Evolutionary conservation across 2,113 vertebrate species (phyloP), one percentile per base, ranked within the genome.

Genomic region (Melanostigma gelatinosum): DNA sequence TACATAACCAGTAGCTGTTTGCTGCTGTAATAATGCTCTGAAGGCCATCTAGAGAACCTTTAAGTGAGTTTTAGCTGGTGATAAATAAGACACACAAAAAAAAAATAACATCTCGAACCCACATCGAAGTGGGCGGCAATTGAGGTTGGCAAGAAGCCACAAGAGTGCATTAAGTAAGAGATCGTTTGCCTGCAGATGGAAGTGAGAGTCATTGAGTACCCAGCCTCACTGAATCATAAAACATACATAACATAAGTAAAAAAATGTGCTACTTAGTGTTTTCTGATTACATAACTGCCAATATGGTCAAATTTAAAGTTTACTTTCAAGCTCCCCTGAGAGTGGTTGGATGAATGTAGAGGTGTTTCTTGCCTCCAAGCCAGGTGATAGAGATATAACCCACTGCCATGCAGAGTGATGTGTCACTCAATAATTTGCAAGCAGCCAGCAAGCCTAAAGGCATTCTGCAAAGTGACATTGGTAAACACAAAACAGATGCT

Each of bases 401-500:
- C 46, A 22, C 52, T 72, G 57, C 65, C 62, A 79, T 13, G 64
- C 75, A 78, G 77, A 68, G 55, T 69, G 69, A 78, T 80, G 48
- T 82, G 67, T 60, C 79, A 75, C 69, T 78, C 60, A 78, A 65
- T 83, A 42, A 80, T 82, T 80, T 83, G 62, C 72, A 46, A 73
- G 73, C 80, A 91, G 77, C 62, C 78, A 75, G 63, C 36, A 16
- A 46, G 85, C 88, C 85, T 72, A 15, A 44, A 83, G 86, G 85
- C 83, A n/a, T 83, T 72, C 64, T 81, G 68, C 79, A 85, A 83
- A 79, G 82, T 82, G 83, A 93, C 87, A 80, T 50, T 80, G 79
- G 81, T 73, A 77, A 87, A 85, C 77, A 85, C 79, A 68, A 67
- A 84, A 77, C 87, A 87, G 82, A 88, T 86, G 88, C 82, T 90